Conservation (phyloP, 2,888 invertebrate genomes). For the Lasioglossum villosulum region DNA sequence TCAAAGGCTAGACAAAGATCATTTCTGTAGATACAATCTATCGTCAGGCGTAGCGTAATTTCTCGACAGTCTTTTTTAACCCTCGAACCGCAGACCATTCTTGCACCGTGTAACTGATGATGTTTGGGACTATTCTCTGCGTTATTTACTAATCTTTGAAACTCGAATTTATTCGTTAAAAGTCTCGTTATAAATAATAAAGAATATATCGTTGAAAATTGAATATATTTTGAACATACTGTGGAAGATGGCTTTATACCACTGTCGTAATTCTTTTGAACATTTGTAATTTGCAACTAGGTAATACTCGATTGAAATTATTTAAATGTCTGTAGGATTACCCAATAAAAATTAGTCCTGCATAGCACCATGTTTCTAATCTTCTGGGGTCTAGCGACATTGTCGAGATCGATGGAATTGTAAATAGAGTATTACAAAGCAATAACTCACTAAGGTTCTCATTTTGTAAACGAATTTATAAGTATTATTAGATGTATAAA, state of each 20-base stretch:
- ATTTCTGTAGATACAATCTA: not conserved
- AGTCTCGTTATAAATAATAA: too few species aligned
- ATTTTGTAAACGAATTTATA: constrained; percentile 27
- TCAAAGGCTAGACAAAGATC: not conserved
- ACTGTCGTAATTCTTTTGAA: not conserved
- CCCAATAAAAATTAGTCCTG: not conserved
- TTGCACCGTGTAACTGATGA: not conserved
- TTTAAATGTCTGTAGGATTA: constrained; percentile 13
- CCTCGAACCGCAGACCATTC: not conserved
- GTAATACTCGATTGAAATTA: not conserved
- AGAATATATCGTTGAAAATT: not conserved
- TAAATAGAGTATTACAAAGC: constrained; percentile 34
- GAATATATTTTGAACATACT: not conserved
- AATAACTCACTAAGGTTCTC: constrained; percentile 26
- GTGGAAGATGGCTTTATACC: not conserved
- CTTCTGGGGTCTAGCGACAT: constrained; percentile 37
- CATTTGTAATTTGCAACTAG: not conserved
- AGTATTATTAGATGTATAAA: constrained; percentile 52
- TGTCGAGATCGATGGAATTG: constrained; percentile 21
- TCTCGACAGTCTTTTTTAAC: not conserved
- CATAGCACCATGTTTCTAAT: not conserved
- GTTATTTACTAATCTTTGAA: not conserved
- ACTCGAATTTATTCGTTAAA: not conserved
- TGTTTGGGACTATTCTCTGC: not conserved
- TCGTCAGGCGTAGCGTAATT: not conserved